Evolutionary conservation across 2,797 vertebrate species (phyloP).

Genomic region (Trachurus trachurus): DNA sequence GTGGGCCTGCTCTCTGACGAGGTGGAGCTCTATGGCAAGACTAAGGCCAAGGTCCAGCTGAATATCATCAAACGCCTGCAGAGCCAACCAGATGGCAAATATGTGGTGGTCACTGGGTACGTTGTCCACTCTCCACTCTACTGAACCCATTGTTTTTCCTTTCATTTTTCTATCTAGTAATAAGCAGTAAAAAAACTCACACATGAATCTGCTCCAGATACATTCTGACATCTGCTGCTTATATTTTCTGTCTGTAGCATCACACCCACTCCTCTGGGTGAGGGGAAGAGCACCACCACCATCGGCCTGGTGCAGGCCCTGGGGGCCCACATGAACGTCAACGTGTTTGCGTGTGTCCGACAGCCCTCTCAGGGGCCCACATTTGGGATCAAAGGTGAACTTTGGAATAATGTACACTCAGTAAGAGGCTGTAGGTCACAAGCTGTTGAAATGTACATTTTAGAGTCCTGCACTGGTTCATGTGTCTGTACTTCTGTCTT

Average conservation of each 20-base stretch:
- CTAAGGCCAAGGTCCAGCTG: slow-evolving; percentile 95
- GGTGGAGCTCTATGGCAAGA: slow-evolving; percentile 93
- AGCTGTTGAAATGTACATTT: background rate
- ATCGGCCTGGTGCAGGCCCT: slow-evolving; percentile 96
- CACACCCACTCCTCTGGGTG: slow-evolving; percentile 97
- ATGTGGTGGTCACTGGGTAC: slow-evolving; percentile 97
- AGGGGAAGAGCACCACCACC: slow-evolving; percentile 98
- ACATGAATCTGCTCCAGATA: background rate
- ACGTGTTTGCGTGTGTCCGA: slow-evolving; percentile 96
- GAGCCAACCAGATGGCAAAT: slow-evolving; percentile 93
- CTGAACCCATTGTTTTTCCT: background rate
- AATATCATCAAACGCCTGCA: slow-evolving; percentile 89
- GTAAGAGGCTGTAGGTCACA: background rate
- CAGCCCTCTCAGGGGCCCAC: slow-evolving; percentile 99
- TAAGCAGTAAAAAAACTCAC: background rate
- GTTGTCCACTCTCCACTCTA: slow-evolving; percentile 20
- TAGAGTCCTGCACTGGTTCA: background rate
- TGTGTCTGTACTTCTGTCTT: slow-evolving; percentile 30
- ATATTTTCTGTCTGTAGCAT: slow-evolving; percentile 85
- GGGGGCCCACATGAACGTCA: slow-evolving; percentile 93
- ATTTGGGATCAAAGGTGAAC: slow-evolving; percentile 97
- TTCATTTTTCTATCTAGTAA: background rate
- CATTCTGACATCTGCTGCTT: background rate
- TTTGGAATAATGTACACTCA: background rate
- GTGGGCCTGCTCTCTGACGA: slow-evolving; percentile 93